phyloP scores from a whole-genome alignment of 2,797 vertebrate genomes.

The Epinephelus coioides region DNA sequence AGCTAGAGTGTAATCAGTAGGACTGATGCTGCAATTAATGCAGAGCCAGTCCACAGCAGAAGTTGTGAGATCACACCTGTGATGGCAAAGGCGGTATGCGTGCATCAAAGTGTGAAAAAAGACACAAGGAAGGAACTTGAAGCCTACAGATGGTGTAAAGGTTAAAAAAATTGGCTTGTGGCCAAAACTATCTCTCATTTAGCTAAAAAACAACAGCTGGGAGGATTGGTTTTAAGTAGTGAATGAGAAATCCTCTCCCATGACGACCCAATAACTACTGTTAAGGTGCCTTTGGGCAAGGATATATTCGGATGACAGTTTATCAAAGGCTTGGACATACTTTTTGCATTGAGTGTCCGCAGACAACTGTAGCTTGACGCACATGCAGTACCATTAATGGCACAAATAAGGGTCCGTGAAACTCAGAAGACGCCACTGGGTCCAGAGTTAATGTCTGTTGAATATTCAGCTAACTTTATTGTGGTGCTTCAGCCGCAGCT shows the following conservation, averaged over 20 bases:
- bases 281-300: background rate
- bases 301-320: background rate
- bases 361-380: too few relatives aligned
- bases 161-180: background rate
- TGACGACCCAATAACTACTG: background rate
- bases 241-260: background rate
- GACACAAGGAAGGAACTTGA: background rate
- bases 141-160: background rate
- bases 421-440: too few relatives aligned
- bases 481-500: too few relatives aligned
- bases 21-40: constrained; percentile 44
- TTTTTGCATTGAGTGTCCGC: too few relatives aligned
- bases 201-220: background rate
- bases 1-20: constrained; percentile 42
- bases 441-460: too few relatives aligned
- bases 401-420: too few relatives aligned
- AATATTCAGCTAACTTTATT: too few relatives aligned
- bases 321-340: too few relatives aligned
- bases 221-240: background rate
- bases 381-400: too few relatives aligned
- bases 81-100: background rate
- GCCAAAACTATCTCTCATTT: background rate
- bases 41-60: constrained; percentile 10
- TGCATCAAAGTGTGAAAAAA: constrained; percentile 11
- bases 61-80: constrained; percentile 11